phyloP scores from a whole-genome alignment of 2,888 invertebrate species.

The Phyto melanocephala region DNA sequence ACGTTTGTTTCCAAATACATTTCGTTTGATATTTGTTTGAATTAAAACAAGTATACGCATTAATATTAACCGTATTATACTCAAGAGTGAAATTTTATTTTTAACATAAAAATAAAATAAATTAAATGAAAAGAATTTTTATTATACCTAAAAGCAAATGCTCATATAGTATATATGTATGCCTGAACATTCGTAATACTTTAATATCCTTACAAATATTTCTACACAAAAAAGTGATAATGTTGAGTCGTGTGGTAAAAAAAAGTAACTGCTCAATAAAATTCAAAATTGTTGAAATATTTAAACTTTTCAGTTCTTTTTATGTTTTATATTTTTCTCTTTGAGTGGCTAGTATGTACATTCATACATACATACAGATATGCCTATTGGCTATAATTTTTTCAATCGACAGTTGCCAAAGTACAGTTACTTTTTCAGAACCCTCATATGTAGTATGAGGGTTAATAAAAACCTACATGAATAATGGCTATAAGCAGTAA shows the following conservation, averaged over 20 bases:
- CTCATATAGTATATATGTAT: not conserved
- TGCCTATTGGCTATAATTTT: not conserved
- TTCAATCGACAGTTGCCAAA: not conserved
- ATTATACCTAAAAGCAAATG: too few species aligned
- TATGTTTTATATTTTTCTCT: not conserved
- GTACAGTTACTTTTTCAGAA: not conserved
- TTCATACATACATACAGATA: not conserved
- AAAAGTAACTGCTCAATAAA: not conserved
- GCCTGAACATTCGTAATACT: not conserved
- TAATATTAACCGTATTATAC: slow-evolving; percentile 52
- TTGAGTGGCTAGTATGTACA: not conserved
- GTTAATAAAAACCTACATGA: not conserved
- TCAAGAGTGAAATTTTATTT: slow-evolving; percentile 49
- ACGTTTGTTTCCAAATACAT: slow-evolving; percentile 35
- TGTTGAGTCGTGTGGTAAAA: not conserved
- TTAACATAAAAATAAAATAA: slow-evolving; percentile 51
- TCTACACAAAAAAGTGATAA: too few species aligned
- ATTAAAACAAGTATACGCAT: slow-evolving; percentile 19
- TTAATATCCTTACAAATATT: not conserved
- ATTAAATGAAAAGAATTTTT: slow-evolving; percentile 29
- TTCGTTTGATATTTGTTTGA: slow-evolving; percentile 41
- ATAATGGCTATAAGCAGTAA: not conserved
- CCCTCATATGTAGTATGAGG: not conserved
- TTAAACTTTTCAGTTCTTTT: not conserved
- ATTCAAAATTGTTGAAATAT: not conserved